phyloP scores from a whole-genome alignment of 2,113 vertebrate species.

The Addax nasomaculatus region DNA sequence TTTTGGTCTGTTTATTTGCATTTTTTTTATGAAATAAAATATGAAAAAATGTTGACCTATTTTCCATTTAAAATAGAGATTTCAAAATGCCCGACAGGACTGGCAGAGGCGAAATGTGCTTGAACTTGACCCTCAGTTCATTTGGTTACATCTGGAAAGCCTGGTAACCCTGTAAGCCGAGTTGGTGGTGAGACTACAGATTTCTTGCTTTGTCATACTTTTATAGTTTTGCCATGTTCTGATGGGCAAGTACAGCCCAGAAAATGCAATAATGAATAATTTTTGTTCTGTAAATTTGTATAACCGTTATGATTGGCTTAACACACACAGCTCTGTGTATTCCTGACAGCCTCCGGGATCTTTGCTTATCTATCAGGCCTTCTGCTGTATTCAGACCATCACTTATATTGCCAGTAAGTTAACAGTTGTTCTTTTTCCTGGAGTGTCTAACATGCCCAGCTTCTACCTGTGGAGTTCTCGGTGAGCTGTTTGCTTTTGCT shows the following conservation, averaged over 20 bases:
- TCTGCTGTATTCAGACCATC: neutral
- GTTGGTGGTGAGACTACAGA: neutral
- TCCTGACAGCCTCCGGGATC: neutral
- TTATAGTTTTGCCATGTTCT: slow-evolving; percentile 7
- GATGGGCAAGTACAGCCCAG: neutral
- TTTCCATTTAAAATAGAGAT: slow-evolving; percentile 39
- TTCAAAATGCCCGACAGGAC: neutral
- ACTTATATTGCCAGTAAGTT: neutral
- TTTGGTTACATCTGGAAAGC: neutral
- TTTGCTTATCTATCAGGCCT: neutral
- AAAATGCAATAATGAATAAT: neutral
- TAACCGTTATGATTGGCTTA: neutral
- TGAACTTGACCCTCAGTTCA: neutral
- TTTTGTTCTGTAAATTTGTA: neutral
- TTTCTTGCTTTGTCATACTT: slow-evolving; percentile 5
- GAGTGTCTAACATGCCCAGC: neutral
- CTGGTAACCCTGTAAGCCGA: neutral
- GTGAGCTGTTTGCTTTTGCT: neutral
- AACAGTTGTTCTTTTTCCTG: neutral
- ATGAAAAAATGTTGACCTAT: neutral
- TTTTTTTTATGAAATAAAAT: neutral
- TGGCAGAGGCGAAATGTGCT: neutral
- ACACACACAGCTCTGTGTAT: neutral
- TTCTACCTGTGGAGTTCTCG: neutral
- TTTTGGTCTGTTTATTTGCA: neutral